Percentiles rank a stretch among this genome's conserved stretches.
phyloP scores from a whole-genome alignment of 2,888 invertebrate genomes.

The Nezara viridula region DNA sequence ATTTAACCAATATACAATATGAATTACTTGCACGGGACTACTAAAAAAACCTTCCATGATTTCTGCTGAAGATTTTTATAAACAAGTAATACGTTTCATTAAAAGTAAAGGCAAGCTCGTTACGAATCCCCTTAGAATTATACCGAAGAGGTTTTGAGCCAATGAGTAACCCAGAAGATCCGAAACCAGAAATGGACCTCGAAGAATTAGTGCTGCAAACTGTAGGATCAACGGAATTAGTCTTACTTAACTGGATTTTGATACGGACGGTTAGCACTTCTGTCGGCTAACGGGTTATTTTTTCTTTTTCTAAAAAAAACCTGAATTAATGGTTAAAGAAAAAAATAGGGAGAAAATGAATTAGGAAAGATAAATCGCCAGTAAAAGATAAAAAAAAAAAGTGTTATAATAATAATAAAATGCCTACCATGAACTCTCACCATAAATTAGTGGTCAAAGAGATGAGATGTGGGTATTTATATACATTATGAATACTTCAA shows the following conservation, averaged over 20 bases:
- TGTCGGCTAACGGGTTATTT: background rate
- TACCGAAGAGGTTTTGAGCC: no score
- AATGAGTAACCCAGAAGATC: background rate
- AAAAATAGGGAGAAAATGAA: background rate
- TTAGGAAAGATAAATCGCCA: background rate
- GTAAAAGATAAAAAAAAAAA: background rate
- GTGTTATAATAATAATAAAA: background rate
- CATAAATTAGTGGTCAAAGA: background rate
- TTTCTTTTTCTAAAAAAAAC: background rate
- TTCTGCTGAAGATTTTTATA: background rate
- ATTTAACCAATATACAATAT: no score
- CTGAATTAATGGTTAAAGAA: background rate
- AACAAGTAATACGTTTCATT: background rate
- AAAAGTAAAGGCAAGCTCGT: background rate
- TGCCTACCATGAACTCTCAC: no score
- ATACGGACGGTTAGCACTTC: slow-evolving; percentile 2
- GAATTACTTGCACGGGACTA: background rate
- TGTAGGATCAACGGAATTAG: background rate
- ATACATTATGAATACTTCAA: no score
- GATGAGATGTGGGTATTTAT: no score
- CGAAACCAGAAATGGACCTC: background rate
- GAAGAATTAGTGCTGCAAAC: background rate
- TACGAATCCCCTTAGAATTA: no score
- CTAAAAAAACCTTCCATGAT: background rate
- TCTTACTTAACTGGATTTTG: slow-evolving; percentile 27